Base-by-base conservation (phyloP, 2,888 invertebrate genomes). In the Lathronympha strigana region DNA sequence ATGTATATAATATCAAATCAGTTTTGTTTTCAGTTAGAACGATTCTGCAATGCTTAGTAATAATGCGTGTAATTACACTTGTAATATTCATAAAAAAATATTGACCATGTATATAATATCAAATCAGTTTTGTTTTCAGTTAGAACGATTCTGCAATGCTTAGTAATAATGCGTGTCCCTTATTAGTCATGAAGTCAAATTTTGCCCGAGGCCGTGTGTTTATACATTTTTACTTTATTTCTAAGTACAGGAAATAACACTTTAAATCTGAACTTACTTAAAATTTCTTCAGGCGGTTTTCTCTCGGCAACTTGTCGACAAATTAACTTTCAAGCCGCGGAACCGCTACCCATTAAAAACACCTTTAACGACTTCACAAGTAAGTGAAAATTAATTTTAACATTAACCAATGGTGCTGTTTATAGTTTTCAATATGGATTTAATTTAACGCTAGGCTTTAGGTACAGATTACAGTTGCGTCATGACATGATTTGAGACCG, bases 321-420 rank as follows among this genome's bases (percentile, higher is more conserved):
- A 81, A 89, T 88, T 84, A 88, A 87, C 82, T 82, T 76, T 70
- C 85, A 87, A 79, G 76, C 77, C 72, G 80, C 91, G 88, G 90
- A 79, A 79, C 91, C 78, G 60, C 68, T 83, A 63, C 73, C 75
- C 81, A 81, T 91, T 83, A 88, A 80, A 78, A 72, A 68, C 69
- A 74, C 80, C 79, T 80, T 88, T 89, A 83, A 90, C 88, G 86
- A 84, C 80, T 87, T 90, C 78, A 88, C 88, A 90, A 88, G 82
- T 87, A 81, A 81, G 82, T 81, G 79, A 82, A 87, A 87, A 89
- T 87, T 89, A 84, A 88, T 86, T 86, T 80, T 74, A 73, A 77
- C 74, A 79, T 81, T 83, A 85, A 82, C 79, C 74, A 71, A 69
- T 66, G 63, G 75, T 74, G 74, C 74, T 70, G 77, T 73, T 74